Evolutionary conservation across 2,797 vertebrate genomes (phyloP), one percentile per base, ranked within the genome.

Genomic region (Gymnoscopelus microlampas): DNA sequence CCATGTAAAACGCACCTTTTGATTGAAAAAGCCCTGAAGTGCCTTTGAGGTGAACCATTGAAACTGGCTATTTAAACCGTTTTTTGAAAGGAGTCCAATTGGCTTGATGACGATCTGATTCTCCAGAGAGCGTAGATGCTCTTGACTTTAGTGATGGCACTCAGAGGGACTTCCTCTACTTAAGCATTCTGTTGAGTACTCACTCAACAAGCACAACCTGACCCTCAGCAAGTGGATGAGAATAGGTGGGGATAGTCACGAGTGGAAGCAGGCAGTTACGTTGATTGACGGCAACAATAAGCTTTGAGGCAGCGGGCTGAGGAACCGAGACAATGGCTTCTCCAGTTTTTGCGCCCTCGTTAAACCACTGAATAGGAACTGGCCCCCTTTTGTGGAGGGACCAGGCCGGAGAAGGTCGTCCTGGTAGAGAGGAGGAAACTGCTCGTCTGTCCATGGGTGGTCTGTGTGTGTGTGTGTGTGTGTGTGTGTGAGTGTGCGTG

Each of bases 381-480:
- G 82, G 83, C 78, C 85, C 53, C 85, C 80, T 87, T 89, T 90
- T 90, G 83, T 88, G 80, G 76, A 49, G 59, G 73, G 57, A 78
- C 69, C 55, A 62, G 64, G 57, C 80, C 64, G 73, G 69, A 15
- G n/a, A 80, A 87, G 71, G 81, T 84, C 77, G 71, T 35, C 32
- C n/a, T 19, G 32, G 65, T 55, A 44, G 66, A 68, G 66, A 66
- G 65, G 59, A 84, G 80, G 79, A 90, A 87, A 78, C 74, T 69
- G 73, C 63, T 53, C 74, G 74, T 80, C 68, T 77, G 69, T 68
- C 83, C 74, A 82, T 91, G 91, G 91, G 92, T 93, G 93, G 92
- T 92, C 92, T 78, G 44, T 63, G 47, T 60, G 55, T 73, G 72
- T 60, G 61, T 68, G 57, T 54, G 64, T 51, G 39, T 64, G 47